phyloP scores from a whole-genome alignment of 2,888 invertebrate species.

The Torymus auratus region DNA sequence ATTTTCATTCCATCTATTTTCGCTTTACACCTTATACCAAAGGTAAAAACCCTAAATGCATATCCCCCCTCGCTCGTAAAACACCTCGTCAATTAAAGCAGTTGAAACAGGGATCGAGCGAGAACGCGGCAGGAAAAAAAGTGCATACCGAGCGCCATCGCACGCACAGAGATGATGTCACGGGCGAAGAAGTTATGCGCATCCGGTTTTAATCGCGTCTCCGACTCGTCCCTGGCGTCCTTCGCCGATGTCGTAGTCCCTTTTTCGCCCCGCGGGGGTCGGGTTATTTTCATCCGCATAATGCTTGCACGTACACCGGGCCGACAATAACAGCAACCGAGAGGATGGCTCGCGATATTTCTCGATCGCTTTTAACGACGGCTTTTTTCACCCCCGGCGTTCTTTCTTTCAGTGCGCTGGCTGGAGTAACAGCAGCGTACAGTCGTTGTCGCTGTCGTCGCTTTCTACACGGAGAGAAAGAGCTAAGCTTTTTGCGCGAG shows the following conservation, averaged over 20 bases:
- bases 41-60: too few relatives aligned
- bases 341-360: neutral
- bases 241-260: constrained; percentile 40
- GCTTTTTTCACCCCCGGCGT: neutral
- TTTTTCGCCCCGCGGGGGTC: neutral
- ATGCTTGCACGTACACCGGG: neutral
- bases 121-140: neutral
- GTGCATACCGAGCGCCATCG: neutral
- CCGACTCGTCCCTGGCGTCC: constrained; percentile 16
- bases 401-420: too few relatives aligned
- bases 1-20: too few relatives aligned
- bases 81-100: neutral
- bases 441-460: neutral
- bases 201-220: constrained; percentile 30
- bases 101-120: neutral
- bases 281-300: constrained; percentile 22
- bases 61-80: too few relatives aligned
- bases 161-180: constrained; percentile 25
- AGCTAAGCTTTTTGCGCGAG: neutral
- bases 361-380: constrained; percentile 15
- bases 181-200: constrained; percentile 32
- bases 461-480: neutral
- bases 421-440: too few relatives aligned
- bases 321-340: neutral
- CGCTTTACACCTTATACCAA: too few relatives aligned